Base-by-base conservation (phyloP, 2,888 invertebrate genomes). In the Nesidiocoris tenuis region DNA sequence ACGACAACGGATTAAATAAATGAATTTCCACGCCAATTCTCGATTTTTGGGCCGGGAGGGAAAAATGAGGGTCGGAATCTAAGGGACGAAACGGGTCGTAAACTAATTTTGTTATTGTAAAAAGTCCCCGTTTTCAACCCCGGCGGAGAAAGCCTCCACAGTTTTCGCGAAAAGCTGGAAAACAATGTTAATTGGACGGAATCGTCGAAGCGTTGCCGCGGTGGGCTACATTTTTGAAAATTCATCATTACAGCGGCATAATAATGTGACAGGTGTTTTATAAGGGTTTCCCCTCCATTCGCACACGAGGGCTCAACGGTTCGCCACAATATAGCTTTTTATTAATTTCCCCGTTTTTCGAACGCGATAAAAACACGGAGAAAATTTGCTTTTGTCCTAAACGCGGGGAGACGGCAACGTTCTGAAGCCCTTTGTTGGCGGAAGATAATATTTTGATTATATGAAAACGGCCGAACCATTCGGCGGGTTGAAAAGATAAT, bases 71-170 rank as follows among this genome's bases (percentile, higher is more conserved):
- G 22, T 22, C 55, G 55, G 55, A 67, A 55, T 67, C 54, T 22
- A 21, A 54, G 67, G 67, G 56, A 3, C 5, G 16, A 56, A 56
- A 67, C 19, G 1, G 12, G 17, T 24, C 64, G 64, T 21, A 64
- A 64, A 24, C 65, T 67, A 55, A 67, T 67, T 67, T 67, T 56
- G 67, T 67, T 67, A 67, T 67, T 67, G 39, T 39, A 39, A 39
- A 39, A 39, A 39, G 39, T 39, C 39, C 39, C 12, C 12, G 39
- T 39, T 39, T 39, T 39, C 39, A 39, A 3, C 39, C 39, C 39
- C 39, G 39, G 39, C 39, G 39, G 39, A 39, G 39, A 39, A 39
- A 39, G 12, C 39, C 39, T 39, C 39, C 12, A 39, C 39, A 39
- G 39, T 39, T 39, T 39, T 12, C 39, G 18, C 21, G 67, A 66